These are phyloP conservation scores for Pammene aurita DNA, from an alignment of 2,888 invertebrate genomes.

Conservation along the genomic window DNA sequence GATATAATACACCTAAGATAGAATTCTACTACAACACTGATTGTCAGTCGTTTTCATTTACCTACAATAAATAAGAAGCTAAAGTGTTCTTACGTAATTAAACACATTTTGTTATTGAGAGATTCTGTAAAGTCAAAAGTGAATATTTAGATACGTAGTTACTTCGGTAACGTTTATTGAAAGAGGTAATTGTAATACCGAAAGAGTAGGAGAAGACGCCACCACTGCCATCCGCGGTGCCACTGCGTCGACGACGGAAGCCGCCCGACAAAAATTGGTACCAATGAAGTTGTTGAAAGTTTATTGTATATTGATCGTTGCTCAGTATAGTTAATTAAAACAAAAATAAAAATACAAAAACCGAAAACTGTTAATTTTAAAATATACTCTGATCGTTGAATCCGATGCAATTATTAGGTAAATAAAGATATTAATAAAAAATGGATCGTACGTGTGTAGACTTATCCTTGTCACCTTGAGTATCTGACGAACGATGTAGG, in stretches of 20 bases:
- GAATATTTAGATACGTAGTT: conserved; percentile 42
- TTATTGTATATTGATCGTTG: conserved; percentile 57
- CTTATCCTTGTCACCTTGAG: conserved; percentile 8
- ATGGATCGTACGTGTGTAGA: conserved; percentile 14
- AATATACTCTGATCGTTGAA: conserved; percentile 26
- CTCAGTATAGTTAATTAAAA: conserved; percentile 52
- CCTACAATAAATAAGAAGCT: conserved; percentile 67
- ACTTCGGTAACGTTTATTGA: conserved; percentile 35
- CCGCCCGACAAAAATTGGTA: conserved; percentile 18
- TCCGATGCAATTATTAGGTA: conserved; percentile 35
- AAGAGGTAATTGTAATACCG: conserved; percentile 2
- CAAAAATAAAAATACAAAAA: conserved; percentile 40
- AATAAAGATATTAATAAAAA: conserved; percentile 25
- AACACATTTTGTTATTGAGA: conserved; percentile 52
- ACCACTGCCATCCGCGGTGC: neutral
- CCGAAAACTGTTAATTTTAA: conserved; percentile 40
- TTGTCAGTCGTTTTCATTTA: conserved; percentile 52
- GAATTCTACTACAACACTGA: conserved; percentile 31
- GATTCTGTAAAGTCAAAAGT: conserved; percentile 46
- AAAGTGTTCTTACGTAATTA: conserved; percentile 80
- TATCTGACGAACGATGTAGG: conserved; percentile 4
- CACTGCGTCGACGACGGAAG: neutral
- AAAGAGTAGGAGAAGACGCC: neutral
- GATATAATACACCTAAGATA: conserved; percentile 34
- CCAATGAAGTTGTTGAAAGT: conserved; percentile 54